Conservation (phyloP, 1,140 invertebrate species). For the Drosophila kikkawai region DNA sequence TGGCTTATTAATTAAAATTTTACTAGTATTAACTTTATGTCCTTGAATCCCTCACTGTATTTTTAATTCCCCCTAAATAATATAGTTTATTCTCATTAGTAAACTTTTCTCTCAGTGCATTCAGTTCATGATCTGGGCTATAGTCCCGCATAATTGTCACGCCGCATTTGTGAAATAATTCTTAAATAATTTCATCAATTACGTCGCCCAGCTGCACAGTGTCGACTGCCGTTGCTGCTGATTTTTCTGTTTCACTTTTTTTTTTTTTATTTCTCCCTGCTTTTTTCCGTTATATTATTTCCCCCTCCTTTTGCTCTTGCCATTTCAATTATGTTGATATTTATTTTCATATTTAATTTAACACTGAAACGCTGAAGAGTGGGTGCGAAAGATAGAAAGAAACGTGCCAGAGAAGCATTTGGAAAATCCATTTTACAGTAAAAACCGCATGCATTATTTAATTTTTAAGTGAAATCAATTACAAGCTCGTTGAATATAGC, state of each 20-base stretch:
- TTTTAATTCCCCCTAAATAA: not conserved
- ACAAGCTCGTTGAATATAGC: constrained; percentile 62
- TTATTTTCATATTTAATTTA: constrained; percentile 84
- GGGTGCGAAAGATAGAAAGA: constrained; percentile 23
- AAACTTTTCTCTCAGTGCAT: constrained; percentile 41
- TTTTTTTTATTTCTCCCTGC: not conserved
- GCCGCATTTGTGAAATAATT: constrained; percentile 79
- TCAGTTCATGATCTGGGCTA: constrained; percentile 30
- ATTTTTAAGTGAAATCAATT: constrained; percentile 84
- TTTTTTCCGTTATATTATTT: constrained; percentile 3
- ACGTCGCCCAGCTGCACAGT: constrained; percentile 57
- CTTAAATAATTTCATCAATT: constrained; percentile 82
- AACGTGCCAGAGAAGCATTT: constrained; percentile 47
- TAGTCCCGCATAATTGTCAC: constrained; percentile 74
- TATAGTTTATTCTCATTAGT: not conserved
- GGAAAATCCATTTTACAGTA: constrained; percentile 79
- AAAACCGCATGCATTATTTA: constrained; percentile 84
- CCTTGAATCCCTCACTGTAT: not conserved
- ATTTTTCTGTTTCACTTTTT: constrained; percentile 10
- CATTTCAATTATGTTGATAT: constrained; percentile 82
- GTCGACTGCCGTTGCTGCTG: constrained; percentile 17
- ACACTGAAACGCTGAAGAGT: constrained; percentile 28
- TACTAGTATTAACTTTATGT: not conserved
- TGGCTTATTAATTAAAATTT: too few species aligned
- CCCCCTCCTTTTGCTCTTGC: constrained; percentile 41